These are phyloP conservation scores for Leptogaster cylindrica DNA, from an alignment of 2,888 invertebrate species.

Conservation along the genomic window DNA sequence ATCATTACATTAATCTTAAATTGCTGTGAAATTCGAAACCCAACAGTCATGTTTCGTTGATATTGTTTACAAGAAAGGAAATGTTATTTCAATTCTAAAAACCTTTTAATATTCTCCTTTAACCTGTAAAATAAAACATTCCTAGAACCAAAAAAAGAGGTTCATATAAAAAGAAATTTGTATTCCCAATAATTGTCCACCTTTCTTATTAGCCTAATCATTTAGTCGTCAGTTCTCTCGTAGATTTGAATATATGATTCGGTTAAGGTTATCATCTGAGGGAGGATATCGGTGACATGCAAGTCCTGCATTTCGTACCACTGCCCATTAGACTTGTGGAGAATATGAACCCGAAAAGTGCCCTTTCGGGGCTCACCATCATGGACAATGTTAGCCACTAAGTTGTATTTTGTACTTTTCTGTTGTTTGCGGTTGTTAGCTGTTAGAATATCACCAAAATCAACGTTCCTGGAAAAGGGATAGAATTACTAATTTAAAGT, in stretches of 20 bases:
- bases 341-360: conserved; percentile 91
- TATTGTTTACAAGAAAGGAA: too few species aligned
- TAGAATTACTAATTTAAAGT: too few species aligned
- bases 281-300: conserved; percentile 96
- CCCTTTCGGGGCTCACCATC: conserved; percentile 96
- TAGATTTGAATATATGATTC: conserved; percentile 97
- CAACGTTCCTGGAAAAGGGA: conserved; percentile 82
- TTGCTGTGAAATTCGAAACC: too few species aligned
- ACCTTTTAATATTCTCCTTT: too few species aligned
- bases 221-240: conserved; percentile 59
- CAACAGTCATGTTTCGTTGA: too few species aligned
- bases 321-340: conserved; percentile 85
- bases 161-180: background rate
- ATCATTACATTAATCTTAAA: too few species aligned
- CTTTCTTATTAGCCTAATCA: background rate
- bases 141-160: background rate
- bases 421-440: conserved; percentile 80
- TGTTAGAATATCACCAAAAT: conserved; percentile 93
- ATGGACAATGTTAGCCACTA: conserved; percentile 98
- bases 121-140: background rate
- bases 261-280: conserved; percentile 99
- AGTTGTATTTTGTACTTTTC: conserved; percentile 88
- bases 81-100: too few species aligned
- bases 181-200: too few species aligned
- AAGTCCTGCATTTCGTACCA: conserved; percentile 96